Conservation (phyloP, 2,113 vertebrate genomes). For the Ameiurus melas region DNA sequence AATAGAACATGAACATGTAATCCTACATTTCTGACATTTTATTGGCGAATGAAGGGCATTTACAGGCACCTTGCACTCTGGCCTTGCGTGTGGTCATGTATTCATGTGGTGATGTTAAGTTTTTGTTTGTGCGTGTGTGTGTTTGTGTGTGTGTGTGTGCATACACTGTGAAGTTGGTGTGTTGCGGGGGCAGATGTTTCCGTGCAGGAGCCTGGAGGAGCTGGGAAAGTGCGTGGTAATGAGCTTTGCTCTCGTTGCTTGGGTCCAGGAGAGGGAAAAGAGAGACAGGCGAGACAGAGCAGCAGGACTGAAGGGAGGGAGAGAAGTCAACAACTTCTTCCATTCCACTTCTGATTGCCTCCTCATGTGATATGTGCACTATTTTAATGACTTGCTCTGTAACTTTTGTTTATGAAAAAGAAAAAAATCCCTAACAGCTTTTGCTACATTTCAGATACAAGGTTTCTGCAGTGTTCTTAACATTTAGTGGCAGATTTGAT, state of each 20-base stretch:
- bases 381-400: conserved; percentile 51
- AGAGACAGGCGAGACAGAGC: conserved; percentile 47
- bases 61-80: conserved; percentile 4
- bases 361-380: conserved; percentile 27
- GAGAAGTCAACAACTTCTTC: conserved; percentile 53
- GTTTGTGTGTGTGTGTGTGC: conserved; percentile 10
- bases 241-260: conserved; percentile 56
- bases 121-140: background rate
- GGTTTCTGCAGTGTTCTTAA: conserved; percentile 19
- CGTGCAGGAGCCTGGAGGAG: conserved; percentile 52
- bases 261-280: conserved; percentile 45
- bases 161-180: conserved; percentile 43
- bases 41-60: conserved; percentile 18
- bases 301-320: conserved; percentile 33
- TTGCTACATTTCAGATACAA: conserved; percentile 25
- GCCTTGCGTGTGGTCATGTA: conserved; percentile 26
- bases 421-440: conserved; percentile 27
- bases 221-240: conserved; percentile 53
- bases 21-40: background rate
- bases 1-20: background rate
- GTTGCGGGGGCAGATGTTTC: conserved; percentile 56
- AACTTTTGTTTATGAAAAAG: conserved; percentile 31
- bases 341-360: conserved; percentile 48
- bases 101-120: background rate
- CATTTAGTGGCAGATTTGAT: conserved; percentile 15